Percentiles rank a stretch among this genome's conserved stretches.
These are phyloP conservation scores for Odontocerum albicorne DNA, from an alignment of 2,888 invertebrate genomes.

Conservation along the genomic window DNA sequence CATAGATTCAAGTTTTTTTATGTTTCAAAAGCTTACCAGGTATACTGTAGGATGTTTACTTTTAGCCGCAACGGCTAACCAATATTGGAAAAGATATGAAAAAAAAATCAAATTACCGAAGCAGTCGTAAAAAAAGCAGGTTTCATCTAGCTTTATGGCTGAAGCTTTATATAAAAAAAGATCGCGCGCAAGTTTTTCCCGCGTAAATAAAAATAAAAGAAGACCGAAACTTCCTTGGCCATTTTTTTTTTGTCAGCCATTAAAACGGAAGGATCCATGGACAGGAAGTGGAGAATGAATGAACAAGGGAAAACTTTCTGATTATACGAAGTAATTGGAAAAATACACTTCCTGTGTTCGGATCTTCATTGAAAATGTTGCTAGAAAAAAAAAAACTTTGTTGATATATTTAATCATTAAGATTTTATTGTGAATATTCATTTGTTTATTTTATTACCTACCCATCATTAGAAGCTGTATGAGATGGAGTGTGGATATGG, in stretches of 20 bases:
- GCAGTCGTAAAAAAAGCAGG: constrained; percentile 34
- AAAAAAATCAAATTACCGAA: constrained; percentile 28
- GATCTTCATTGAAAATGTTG: too few relatives aligned
- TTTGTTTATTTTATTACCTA: too few relatives aligned
- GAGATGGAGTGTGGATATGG: too few relatives aligned
- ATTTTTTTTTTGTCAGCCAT: constrained; percentile 1
- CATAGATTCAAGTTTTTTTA: too few relatives aligned
- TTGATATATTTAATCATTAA: too few relatives aligned
- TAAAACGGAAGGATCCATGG: constrained; percentile 21
- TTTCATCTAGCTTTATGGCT: constrained; percentile 34
- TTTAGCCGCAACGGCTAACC: too few relatives aligned
- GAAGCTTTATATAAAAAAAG: constrained; percentile 22
- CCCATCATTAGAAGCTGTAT: too few relatives aligned
- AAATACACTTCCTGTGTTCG: constrained; percentile 5
- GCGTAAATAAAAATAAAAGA: constrained; percentile 33
- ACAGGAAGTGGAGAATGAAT: constrained; percentile 16
- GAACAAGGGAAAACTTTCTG: constrained; percentile 26
- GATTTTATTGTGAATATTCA: too few relatives aligned
- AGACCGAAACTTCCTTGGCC: constrained; percentile 27
- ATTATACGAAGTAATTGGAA: constrained; percentile 33
- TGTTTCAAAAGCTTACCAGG: too few relatives aligned
- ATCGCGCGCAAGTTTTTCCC: constrained; percentile 25
- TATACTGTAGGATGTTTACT: too few relatives aligned
- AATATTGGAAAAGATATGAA: constrained; percentile 32
- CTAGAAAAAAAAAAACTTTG: too few relatives aligned